Base-by-base conservation (phyloP, 1,140 invertebrate species). In the Condylostylus longicornis region DNA sequence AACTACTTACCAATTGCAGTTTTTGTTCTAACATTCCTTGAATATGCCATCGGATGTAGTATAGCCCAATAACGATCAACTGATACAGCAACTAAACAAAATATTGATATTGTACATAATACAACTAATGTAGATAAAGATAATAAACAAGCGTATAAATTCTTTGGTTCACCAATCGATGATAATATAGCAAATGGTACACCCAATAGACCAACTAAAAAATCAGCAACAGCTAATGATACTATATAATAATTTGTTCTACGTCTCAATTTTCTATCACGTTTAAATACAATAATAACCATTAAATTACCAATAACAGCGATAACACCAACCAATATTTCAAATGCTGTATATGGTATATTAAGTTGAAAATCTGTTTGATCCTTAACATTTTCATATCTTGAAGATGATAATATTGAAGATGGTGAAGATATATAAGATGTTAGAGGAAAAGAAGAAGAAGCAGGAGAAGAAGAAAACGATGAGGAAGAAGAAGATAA, bases 31-130 rank as follows among this genome's bases (percentile, higher is more conserved):
- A 89, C 84, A 53, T 82, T 84, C 40, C 82, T 70, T 1, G 84
- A 85, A 57, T 91, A 93, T 40, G 77, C 78, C 76, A 93, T 82
- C 1, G 87, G 86, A 60, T 86, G 73, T 0, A 90, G 67, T 41
- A 91, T 90, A 10, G 87, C 86, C 85, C 85, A 89, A 58, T 89
- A 91, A 27, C 87, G 70, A 66, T 93, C 87, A 37, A 90, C 73
- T 14, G 83, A 86, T 4, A 93, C 86, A 3, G 84, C 87, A 1
- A 93, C 81, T 47, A 93, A 62, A 54, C 82, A 86, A 51, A 93
- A 84, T 42, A 93, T 93, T 45, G 84, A 89, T 46, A 87, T 84
- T 21, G 87, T 91, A 51, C 87, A 93, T 18, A 91, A 65, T 27
- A 90, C 80, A 37, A 91, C 72, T 40, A 93, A 66, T 21, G 89